Evolutionary conservation across 2,888 invertebrate genomes (phyloP), one percentile per base, ranked within the genome.

Genomic region (Caenorhabditis japonica): DNA sequence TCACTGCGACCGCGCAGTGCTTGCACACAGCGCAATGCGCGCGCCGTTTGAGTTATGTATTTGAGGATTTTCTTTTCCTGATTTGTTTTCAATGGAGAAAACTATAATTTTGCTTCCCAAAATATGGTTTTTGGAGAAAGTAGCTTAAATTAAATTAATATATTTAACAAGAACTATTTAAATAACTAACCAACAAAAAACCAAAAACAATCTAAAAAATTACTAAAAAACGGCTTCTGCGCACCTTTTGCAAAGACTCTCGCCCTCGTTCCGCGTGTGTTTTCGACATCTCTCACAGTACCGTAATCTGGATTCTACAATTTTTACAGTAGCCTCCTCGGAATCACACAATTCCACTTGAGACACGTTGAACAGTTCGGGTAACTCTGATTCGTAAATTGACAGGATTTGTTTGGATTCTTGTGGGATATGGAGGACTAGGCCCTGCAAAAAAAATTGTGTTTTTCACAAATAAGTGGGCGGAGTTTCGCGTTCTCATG

Each of bases 281-380:
- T 73, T 76, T 12, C 81, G 58, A 49, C 81, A 81, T 49, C 81
- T 59, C 19, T 74, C 76, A 51, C 81, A 81, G 46, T 61, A 74
- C 30, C 39, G 43, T 4, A 53, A 36, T 10, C 19, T 4, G 33
- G 71, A 68, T 15, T 70, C 55, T 0, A 52, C 39, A 4, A 76
- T 33, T 23, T 64, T 49, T 3, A 77, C 56, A 13, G 41, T 15
- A 2, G 23, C 23, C 5, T 27, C 23, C 19, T 38, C 38, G 3
- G 0, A 10, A 12, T 27, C 17, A 17, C 19, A 2, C 25, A 47
- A n/a, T 23, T 25, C 7, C 13, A 68, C 61, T 47, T 52, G 13
- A 0, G 68, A 68, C 12, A 66, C 73, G 38, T 73, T 73, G n/a
- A 68, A 41, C 13, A 74, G 43, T 51, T 74, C 68, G 3, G 43